Evolutionary conservation across 2,797 vertebrate species (phyloP), one percentile per base, ranked within the genome.

Genomic region (Xenentodon cancila): DNA sequence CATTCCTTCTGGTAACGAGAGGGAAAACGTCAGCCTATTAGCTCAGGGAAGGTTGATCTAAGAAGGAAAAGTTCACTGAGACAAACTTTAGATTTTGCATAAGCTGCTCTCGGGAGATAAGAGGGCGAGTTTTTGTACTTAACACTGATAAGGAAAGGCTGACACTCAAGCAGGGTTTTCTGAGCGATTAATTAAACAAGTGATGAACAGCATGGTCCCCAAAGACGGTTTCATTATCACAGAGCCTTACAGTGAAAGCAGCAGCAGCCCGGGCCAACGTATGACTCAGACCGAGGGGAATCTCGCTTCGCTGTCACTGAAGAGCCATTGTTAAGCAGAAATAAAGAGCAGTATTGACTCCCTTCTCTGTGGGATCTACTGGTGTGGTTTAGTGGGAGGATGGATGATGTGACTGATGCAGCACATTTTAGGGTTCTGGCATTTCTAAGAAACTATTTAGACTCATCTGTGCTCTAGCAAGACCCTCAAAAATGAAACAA

Each of bases 331-430:
- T 90, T 84, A 52, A 62, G 63, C 75, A 25, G 71, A 73, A 86
- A 90, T 80, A 91, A 91, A 91, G 84, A 85, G 68, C 60, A 53
- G 80, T 58, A 89, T 88, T 88, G 77, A 92, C 77, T 88, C 80
- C 19, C 32, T 44, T 67, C 75, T 81, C 83, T 46, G 6, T 49
- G 73, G 79, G 74, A 73, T 66, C 58, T 53, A 43, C 43, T 74
- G 70, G 51, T 70, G 77, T 44, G 62, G 49, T 53, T 74, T 25
- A 72, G 82, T 82, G 81, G 87, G 84, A 79, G 86, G 84, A 65
- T 62, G 64, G 59, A 75, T 51, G 62, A 84, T 58, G 55, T 59
- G 59, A 71, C 22, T 54, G 63, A 79, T 68, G 49, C 58, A 59
- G 52, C 44, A 59, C 6, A 9, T 66, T 64, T 48, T 5, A 48